Conservation (phyloP, 2,888 invertebrate genomes). For the Archips xylosteana region DNA sequence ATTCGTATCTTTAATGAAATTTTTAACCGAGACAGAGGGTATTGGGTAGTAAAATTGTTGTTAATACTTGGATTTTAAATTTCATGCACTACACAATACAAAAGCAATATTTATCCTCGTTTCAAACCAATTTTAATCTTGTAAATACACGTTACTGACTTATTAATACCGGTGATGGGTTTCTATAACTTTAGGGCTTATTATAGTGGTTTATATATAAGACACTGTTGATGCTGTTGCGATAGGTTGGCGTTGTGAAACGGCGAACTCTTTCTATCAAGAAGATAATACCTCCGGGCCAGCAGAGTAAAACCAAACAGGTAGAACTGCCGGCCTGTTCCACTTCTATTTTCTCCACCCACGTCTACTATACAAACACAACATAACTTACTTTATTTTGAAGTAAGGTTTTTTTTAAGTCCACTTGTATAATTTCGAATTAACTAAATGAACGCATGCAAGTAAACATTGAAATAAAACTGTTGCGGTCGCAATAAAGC, state of each 20-base stretch:
- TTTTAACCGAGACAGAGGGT: neutral
- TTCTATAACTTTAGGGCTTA: conserved; percentile 25
- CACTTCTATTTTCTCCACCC: conserved; percentile 4
- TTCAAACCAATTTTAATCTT: neutral
- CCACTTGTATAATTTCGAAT: neutral
- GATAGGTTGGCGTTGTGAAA: conserved; percentile 78
- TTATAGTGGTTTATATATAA: conserved; percentile 48
- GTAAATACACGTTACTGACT: conserved; percentile 44
- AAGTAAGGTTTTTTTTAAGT: neutral
- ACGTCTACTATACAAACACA: conserved; percentile 69
- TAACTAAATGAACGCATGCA: neutral
- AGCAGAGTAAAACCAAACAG: conserved; percentile 69
- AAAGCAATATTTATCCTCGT: neutral
- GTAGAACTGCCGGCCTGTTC: conserved; percentile 56
- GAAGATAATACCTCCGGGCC: conserved; percentile 81
- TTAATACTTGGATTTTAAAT: neutral
- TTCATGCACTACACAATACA: neutral
- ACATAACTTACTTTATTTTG: conserved; percentile 26
- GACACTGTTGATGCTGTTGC: conserved; percentile 56
- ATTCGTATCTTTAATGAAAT: neutral
- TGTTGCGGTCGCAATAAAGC: neutral
- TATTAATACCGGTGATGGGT: conserved; percentile 34
- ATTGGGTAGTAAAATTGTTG: neutral
- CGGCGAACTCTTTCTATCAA: conserved; percentile 81
- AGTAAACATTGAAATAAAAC: neutral